Evolutionary conservation across 2,888 invertebrate species (phyloP).

Genomic region (Mythimna ferrago): DNA sequence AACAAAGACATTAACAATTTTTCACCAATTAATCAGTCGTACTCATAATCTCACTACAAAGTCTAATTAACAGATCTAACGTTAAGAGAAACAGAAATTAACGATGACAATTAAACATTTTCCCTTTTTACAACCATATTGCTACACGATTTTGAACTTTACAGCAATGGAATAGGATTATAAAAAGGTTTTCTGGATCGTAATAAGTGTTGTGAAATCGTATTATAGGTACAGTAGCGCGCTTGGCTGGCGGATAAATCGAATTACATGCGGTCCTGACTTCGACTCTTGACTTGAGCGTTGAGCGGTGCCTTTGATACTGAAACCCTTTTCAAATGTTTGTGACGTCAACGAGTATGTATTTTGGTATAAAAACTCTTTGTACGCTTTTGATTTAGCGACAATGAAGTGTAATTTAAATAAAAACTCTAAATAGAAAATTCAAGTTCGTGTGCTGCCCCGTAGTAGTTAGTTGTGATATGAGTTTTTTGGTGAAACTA

Average conservation of each 20-base stretch:
- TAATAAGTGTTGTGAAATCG: slow-evolving; percentile 67
- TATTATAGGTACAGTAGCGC: slow-evolving; percentile 74
- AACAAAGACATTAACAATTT: slow-evolving; percentile 11
- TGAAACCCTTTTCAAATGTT: slow-evolving; percentile 73
- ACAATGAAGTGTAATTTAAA: not conserved
- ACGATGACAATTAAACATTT: slow-evolving; percentile 20
- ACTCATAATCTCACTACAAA: slow-evolving; percentile 21
- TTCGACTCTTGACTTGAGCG: slow-evolving; percentile 72
- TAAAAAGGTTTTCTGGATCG: slow-evolving; percentile 33
- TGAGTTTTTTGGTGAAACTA: no score
- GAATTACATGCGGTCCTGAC: slow-evolving; percentile 78
- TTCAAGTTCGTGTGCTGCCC: no score
- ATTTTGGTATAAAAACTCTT: slow-evolving; percentile 17
- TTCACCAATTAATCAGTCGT: slow-evolving; percentile 30
- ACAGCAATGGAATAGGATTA: slow-evolving; percentile 24
- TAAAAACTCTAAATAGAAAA: no score
- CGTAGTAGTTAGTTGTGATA: no score
- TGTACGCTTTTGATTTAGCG: not conserved
- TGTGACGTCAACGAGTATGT: slow-evolving; percentile 53
- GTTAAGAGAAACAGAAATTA: slow-evolving; percentile 24
- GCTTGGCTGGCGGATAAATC: slow-evolving; percentile 73
- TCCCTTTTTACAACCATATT: not conserved
- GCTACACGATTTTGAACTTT: slow-evolving; percentile 32
- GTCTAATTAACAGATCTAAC: slow-evolving; percentile 47
- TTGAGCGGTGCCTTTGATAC: slow-evolving; percentile 74